These are phyloP conservation scores for Emberiza fucata DNA, from an alignment of 2,113 vertebrate species.

Conservation along the genomic window DNA sequence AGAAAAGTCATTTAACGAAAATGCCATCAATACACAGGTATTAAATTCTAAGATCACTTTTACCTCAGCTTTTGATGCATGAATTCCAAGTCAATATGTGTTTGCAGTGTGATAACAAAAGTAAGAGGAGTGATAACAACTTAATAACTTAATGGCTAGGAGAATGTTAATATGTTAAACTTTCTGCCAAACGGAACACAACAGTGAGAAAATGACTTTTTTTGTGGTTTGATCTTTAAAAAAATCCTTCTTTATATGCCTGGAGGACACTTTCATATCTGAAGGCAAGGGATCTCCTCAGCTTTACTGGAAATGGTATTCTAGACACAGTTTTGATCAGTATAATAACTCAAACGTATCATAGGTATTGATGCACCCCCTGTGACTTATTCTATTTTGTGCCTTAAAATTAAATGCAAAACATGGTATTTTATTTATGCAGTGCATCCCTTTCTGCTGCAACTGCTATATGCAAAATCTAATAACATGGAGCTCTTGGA, in stretches of 20 bases:
- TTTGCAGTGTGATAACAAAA: not conserved
- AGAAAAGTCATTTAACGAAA: not conserved
- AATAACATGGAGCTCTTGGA: constrained; percentile 13
- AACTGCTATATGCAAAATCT: constrained; percentile 27
- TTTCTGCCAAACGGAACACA: not conserved
- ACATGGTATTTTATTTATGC: constrained; percentile 44
- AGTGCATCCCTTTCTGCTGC: not conserved
- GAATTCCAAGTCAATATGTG: not conserved
- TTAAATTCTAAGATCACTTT: not conserved
- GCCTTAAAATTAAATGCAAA: constrained; percentile 57
- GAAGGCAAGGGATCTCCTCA: not conserved
- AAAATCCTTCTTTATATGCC: not conserved
- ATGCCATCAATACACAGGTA: not conserved
- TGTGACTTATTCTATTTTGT: constrained; percentile 48
- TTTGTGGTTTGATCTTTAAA: not conserved
- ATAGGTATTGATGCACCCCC: constrained; percentile 31
- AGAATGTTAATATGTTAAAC: not conserved
- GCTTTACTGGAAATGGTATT: not conserved
- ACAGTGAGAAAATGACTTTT: not conserved
- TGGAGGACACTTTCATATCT: not conserved
- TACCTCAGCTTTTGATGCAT: not conserved
- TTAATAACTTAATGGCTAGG: not conserved
- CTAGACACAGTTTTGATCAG: not conserved
- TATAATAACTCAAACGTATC: not conserved
- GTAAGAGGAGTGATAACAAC: not conserved